Conservation (phyloP, 2,113 vertebrate species). For the Ammodytes dubius region DNA sequence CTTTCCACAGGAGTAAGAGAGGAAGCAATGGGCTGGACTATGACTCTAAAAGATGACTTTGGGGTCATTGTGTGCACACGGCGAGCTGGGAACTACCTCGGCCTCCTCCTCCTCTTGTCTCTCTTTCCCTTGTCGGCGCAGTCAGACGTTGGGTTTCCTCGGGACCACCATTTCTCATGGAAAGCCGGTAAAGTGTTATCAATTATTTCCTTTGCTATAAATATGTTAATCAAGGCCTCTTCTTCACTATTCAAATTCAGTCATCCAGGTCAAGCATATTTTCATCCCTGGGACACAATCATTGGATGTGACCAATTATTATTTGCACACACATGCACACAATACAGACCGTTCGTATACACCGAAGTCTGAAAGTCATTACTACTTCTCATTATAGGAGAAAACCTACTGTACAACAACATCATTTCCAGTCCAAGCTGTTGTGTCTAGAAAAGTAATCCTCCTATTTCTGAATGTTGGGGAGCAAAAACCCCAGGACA, state of each 20-base stretch:
- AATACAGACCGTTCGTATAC: not conserved
- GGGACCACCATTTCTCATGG: slow-evolving; percentile 92
- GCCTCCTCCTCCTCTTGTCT: slow-evolving; percentile 85
- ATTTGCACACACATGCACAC: not conserved
- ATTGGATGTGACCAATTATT: not conserved
- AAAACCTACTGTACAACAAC: not conserved
- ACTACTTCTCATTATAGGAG: slow-evolving; percentile 28
- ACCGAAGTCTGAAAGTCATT: slow-evolving; percentile 15
- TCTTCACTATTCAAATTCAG: slow-evolving; percentile 1
- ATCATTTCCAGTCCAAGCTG: slow-evolving; percentile 17
- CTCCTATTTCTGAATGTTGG: slow-evolving; percentile 20
- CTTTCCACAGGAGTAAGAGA: slow-evolving; percentile 86
- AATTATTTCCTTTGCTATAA: not conserved
- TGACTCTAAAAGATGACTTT: slow-evolving; percentile 90
- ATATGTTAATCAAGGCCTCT: not conserved
- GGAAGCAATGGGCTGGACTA: slow-evolving; percentile 91
- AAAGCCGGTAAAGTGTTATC: slow-evolving; percentile 90
- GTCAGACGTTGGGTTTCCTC: slow-evolving; percentile 87
- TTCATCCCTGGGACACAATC: not conserved
- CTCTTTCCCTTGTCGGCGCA: slow-evolving; percentile 84
- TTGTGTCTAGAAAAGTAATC: slow-evolving; percentile 6
- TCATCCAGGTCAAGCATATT: not conserved
- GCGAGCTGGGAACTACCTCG: slow-evolving; percentile 83
- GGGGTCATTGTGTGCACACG: slow-evolving; percentile 85
- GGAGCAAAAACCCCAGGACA: slow-evolving; percentile 20